A percentile compares a stretch with the other conserved stretches of the same genome.
These are phyloP conservation scores for Macrophya alboannulata DNA, from an alignment of 2,888 invertebrate species.

Conservation along the genomic window DNA sequence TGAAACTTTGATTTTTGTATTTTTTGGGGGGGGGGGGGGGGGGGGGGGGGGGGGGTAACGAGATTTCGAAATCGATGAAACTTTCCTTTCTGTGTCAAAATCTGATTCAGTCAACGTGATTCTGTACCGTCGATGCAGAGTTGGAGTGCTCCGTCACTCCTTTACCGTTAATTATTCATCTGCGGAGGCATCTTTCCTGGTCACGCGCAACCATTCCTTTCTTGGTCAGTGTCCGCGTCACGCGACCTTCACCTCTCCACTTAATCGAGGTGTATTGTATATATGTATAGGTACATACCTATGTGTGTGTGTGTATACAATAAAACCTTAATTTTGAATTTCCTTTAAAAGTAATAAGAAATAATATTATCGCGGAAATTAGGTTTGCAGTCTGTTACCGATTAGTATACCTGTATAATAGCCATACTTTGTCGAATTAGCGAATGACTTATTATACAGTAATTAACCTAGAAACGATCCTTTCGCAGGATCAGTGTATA, in stretches of 20 bases:
- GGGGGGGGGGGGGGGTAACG: too few relatives aligned
- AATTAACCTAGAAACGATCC: neutral
- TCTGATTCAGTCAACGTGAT: constrained; percentile 12
- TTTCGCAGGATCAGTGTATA: neutral
- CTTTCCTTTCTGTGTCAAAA: constrained; percentile 5
- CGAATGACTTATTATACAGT: neutral
- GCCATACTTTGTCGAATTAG: neutral
- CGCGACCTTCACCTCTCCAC: constrained; percentile 50
- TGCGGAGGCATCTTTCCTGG: constrained; percentile 38
- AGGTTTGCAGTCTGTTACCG: neutral
- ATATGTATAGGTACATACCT: too few relatives aligned
- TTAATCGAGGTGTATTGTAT: neutral
- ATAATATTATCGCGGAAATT: neutral
- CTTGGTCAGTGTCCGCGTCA: constrained; percentile 49
- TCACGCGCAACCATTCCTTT: constrained; percentile 52
- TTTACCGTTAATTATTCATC: constrained; percentile 52
- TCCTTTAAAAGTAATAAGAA: neutral
- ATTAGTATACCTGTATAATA: neutral
- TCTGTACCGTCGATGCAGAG: constrained; percentile 17
- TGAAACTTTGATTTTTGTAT: too few relatives aligned
- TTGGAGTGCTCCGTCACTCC: constrained; percentile 29
- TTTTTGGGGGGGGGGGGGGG: too few relatives aligned
- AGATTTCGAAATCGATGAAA: neutral
- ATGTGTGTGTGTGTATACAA: neutral
- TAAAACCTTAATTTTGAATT: constrained; percentile 3